These are phyloP conservation scores for Mormoops blainvillei DNA, from an alignment of 2,113 vertebrate genomes.

Conservation along the genomic window DNA sequence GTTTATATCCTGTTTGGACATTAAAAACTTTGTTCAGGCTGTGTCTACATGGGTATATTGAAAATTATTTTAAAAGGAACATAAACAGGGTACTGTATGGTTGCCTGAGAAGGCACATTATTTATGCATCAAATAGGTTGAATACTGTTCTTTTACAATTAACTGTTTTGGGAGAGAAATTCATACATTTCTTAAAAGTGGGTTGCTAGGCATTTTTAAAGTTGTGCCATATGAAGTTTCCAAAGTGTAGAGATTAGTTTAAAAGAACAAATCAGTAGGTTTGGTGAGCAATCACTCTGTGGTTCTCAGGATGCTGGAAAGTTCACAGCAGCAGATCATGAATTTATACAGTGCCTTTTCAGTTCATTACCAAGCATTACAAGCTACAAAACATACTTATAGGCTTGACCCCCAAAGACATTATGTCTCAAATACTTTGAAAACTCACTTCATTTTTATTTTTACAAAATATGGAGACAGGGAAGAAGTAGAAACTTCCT, in stretches of 20 bases:
- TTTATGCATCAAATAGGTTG: neutral
- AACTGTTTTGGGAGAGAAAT: neutral
- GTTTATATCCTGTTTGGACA: neutral
- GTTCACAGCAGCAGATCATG: neutral
- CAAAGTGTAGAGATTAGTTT: neutral
- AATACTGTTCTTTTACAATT: neutral
- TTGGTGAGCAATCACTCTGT: neutral
- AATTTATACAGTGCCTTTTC: neutral
- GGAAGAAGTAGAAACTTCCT: neutral
- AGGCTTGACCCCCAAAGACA: neutral
- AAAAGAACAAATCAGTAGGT: neutral
- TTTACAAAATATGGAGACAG: neutral
- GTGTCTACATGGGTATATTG: neutral
- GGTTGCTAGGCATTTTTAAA: neutral
- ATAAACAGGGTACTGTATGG: neutral
- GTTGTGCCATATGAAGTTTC: neutral
- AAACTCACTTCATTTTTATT: slow-evolving; percentile 26
- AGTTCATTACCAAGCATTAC: slow-evolving; percentile 9
- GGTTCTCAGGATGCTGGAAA: neutral
- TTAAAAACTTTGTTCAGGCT: neutral
- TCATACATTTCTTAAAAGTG: neutral
- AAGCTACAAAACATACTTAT: neutral
- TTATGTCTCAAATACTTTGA: neutral
- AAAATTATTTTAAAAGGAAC: neutral
- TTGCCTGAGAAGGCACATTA: neutral